Evolutionary conservation across 35 echinoderm and acorn worm species (phyloP).

Genomic region (Acanthaster planci): DNA sequence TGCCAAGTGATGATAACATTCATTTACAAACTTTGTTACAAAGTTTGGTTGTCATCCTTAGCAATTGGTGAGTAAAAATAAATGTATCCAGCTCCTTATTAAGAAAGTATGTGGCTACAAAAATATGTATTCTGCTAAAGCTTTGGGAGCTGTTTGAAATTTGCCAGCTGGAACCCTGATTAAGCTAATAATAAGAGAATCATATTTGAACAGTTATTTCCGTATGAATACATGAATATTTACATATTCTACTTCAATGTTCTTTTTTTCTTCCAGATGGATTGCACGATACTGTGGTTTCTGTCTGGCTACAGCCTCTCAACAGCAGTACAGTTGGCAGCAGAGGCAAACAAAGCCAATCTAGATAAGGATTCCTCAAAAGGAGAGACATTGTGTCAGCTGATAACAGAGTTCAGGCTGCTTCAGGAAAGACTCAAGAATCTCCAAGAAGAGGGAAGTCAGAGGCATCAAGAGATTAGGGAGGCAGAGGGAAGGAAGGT

Average conservation of each 20-base stretch:
- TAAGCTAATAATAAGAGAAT: no score
- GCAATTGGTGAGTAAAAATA: no score
- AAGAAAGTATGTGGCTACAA: no score
- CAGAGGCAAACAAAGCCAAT: conserved; percentile 14
- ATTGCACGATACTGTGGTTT: conserved; percentile 89
- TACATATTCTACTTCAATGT: not conserved
- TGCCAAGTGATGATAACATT: no score
- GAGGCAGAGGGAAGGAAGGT: not conserved
- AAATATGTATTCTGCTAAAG: no score
- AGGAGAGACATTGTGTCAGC: conserved; percentile 18
- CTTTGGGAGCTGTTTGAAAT: no score
- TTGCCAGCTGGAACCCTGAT: no score
- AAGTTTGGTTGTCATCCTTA: no score
- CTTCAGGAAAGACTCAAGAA: conserved; percentile 43
- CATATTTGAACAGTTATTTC: no score
- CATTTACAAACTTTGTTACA: no score
- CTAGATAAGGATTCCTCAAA: conserved; percentile 6
- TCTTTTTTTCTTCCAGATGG: conserved; percentile 77
- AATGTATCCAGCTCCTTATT: no score
- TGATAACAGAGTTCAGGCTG: conserved; percentile 34
- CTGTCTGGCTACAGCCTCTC: conserved; percentile 83
- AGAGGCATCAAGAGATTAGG: not conserved
- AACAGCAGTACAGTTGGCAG: conserved; percentile 66
- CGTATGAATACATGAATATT: not conserved
- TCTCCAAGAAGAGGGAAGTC: conserved; percentile 2